Conservation (phyloP, 2,113 vertebrate genomes). For the Oxygymnocypris stewartii region DNA sequence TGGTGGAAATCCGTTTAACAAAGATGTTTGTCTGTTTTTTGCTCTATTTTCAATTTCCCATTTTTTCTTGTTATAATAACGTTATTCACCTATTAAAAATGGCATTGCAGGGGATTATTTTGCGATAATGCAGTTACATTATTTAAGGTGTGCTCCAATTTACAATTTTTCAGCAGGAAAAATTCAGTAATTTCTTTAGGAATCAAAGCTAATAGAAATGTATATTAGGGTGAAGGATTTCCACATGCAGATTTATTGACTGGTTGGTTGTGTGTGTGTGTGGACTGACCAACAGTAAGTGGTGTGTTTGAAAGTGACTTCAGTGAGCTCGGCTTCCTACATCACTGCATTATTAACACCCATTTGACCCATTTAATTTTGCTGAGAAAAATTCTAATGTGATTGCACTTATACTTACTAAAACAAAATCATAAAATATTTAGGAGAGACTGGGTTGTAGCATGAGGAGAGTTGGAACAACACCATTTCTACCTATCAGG, state of each 20-base stretch:
- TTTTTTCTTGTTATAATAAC: neutral
- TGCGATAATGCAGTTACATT: neutral
- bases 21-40: conserved; percentile 23
- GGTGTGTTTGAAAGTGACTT: neutral
- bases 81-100: neutral
- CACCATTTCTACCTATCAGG: too few species aligned
- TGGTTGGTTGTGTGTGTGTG: neutral
- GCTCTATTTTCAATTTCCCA: neutral
- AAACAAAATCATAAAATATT: too few species aligned
- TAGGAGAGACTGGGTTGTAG: too few species aligned
- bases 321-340: too few species aligned
- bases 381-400: too few species aligned
- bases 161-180: neutral
- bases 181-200: neutral
- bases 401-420: too few species aligned
- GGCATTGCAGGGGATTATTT: neutral
- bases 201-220: neutral
- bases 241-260: neutral
- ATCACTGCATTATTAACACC: too few species aligned
- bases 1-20: conserved; percentile 1
- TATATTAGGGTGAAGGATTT: neutral
- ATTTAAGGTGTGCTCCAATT: neutral
- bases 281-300: neutral
- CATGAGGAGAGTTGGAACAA: too few species aligned
- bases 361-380: too few species aligned